Evolutionary conservation across 1,140 invertebrate genomes (phyloP), one percentile per base, ranked within the genome.

Genomic region (Drosophila grimshawi): DNA sequence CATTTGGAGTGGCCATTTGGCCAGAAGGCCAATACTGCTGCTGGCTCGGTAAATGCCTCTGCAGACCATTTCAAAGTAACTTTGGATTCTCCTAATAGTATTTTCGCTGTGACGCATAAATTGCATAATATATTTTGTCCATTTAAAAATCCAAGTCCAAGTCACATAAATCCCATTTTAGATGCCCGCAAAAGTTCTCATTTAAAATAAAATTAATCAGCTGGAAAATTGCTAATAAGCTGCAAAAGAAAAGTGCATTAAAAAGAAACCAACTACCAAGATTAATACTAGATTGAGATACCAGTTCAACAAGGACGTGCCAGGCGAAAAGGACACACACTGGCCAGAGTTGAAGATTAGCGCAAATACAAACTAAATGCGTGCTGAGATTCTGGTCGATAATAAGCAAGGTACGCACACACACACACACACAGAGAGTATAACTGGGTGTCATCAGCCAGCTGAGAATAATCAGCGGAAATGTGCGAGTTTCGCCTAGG

Each of bases 211-310:
- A 88, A 72, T 88, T 83, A 80, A 89, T 80, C 76, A 75, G 49
- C 76, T 78, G 80, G 76, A 69, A 89, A 88, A 86, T 88, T 80
- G 69, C 76, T 88, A 83, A 82, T 82, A 68, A 82, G 71, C 49
- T 61, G 59, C 37, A 37, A 57, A 30, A 43, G 10, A 35, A 45
- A 59, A 79, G 76, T 51, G 46, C 76, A 66, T 82, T 49, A 82
- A 78, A 72, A 70, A 43, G 56, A 45, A 60, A 79, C 67, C 65
- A 73, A 68, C 59, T 59, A 57, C 19, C 43, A 2, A 68, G 55
- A 68, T 52, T 68, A 60, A 68, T 51, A 35, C 37, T 11, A 64
- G 80, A 79, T 88, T 67, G 73, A 69, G 52, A 73, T 66, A 59
- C 7, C 32, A 80, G 76, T 82, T 77, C 30, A 55, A 51, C 48